Evolutionary conservation across 1,140 invertebrate species (phyloP).

Genomic region (Cydia amplana): DNA sequence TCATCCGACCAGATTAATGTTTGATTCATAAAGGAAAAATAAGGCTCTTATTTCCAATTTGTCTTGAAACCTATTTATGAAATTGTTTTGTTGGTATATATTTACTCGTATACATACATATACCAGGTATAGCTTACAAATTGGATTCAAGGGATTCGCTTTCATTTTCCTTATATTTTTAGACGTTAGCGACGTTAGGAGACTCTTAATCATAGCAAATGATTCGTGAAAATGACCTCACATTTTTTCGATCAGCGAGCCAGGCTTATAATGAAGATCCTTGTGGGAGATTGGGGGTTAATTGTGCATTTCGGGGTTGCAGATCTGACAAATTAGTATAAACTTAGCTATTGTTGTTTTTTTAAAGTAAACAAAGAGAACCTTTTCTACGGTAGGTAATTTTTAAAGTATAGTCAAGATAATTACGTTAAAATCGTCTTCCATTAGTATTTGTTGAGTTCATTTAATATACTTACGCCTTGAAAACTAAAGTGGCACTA

Average conservation of each 20-base stretch:
- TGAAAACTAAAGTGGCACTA: no score
- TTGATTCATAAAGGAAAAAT: slow-evolving; percentile 6
- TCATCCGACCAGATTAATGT: neutral
- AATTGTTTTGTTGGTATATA: neutral
- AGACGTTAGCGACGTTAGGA: neutral
- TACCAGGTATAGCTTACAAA: neutral
- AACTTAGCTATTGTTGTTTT: neutral
- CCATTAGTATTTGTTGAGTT: no score
- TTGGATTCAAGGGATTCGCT: neutral
- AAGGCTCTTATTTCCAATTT: neutral
- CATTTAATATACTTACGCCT: no score
- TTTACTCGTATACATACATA: neutral
- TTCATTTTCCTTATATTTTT: neutral
- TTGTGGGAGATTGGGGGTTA: neutral
- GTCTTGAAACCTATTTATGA: neutral
- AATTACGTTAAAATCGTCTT: no score
- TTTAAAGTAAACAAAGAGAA: no score
- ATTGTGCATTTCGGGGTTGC: neutral
- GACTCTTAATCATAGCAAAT: slow-evolving; percentile 21
- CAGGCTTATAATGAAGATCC: slow-evolving; percentile 6
- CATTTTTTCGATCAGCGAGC: slow-evolving; percentile 19
- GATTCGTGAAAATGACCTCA: slow-evolving; percentile 29
- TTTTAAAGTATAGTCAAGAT: no score
- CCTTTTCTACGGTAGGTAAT: no score
- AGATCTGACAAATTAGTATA: neutral